These are phyloP conservation scores for Cryptotermes secundus DNA, from an alignment of 1,140 invertebrate genomes.

Conservation along the genomic window DNA sequence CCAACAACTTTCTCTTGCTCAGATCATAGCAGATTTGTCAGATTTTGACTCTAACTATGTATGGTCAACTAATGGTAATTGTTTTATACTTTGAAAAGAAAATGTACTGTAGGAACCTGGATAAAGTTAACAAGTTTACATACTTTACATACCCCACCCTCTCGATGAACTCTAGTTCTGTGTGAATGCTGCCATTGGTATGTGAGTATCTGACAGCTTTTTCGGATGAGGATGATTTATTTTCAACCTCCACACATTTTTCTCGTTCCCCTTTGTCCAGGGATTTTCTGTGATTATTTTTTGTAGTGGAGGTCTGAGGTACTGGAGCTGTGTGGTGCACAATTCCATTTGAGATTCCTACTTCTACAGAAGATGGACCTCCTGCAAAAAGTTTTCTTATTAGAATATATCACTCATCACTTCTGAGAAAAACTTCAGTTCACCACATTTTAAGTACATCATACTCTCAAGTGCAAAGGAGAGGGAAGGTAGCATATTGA, in stretches of 20 bases:
- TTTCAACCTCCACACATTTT: slow-evolving; percentile 40
- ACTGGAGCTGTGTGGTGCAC: slow-evolving; percentile 44
- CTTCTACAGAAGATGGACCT: slow-evolving; percentile 39
- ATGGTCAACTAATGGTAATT: too few species aligned
- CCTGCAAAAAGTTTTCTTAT: neutral
- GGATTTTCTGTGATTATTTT: slow-evolving; percentile 56
- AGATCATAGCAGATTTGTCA: too few species aligned
- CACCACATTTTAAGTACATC: too few species aligned
- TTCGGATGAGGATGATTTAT: slow-evolving; percentile 37
- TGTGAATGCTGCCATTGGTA: slow-evolving; percentile 51
- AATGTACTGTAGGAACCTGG: neutral
- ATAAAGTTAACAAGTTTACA: slow-evolving; percentile 28
- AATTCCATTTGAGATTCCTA: slow-evolving; percentile 51
- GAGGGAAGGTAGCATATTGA: too few species aligned
- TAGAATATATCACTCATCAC: too few species aligned
- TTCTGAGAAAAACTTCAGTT: too few species aligned
- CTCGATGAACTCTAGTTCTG: slow-evolving; percentile 56
- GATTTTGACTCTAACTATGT: too few species aligned
- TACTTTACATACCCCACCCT: slow-evolving; percentile 50
- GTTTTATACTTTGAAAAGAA: too few species aligned
- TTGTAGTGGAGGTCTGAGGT: slow-evolving; percentile 40
- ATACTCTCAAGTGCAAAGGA: too few species aligned
- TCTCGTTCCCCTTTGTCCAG: slow-evolving; percentile 54
- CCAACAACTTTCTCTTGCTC: too few species aligned
- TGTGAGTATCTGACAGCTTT: slow-evolving; percentile 53